These are phyloP conservation scores for Drosophila arizonae DNA, from an alignment of 1,140 invertebrate species.

Conservation along the genomic window DNA sequence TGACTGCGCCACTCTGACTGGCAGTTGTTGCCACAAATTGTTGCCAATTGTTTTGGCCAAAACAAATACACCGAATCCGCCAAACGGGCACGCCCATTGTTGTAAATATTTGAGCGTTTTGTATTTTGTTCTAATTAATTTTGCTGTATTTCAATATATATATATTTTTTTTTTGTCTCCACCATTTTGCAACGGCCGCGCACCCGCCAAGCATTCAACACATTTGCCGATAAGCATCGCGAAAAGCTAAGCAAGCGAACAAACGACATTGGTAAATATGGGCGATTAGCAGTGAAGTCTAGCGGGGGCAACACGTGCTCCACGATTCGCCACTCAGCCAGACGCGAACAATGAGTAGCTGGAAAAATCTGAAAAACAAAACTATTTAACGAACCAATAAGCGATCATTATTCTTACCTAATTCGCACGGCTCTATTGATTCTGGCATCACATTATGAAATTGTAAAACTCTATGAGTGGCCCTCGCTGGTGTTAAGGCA, in stretches of 20 bases:
- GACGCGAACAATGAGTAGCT: conserved; percentile 9
- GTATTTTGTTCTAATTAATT: conserved; percentile 79
- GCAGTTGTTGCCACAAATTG: conserved; percentile 67
- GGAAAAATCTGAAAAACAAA: no score
- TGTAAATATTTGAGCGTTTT: conserved; percentile 74
- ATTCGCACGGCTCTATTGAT: neutral
- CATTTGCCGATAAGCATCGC: conserved; percentile 74
- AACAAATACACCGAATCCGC: conserved; percentile 71
- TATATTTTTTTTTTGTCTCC: no score
- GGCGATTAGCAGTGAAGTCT: conserved; percentile 66
- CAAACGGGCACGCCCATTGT: conserved; percentile 70
- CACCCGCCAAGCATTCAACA: conserved; percentile 66
- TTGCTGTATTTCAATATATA: conserved; percentile 22
- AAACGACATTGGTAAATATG: conserved; percentile 78
- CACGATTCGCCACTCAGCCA: conserved; percentile 14
- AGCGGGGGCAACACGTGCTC: conserved; percentile 53
- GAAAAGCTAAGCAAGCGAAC: conserved; percentile 39
- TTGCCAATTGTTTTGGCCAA: conserved; percentile 71
- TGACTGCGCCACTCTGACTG: conserved; percentile 49
- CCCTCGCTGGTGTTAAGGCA: conserved; percentile 55
- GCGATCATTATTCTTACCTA: conserved; percentile 1
- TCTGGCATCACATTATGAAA: neutral
- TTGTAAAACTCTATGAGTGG: conserved; percentile 31
- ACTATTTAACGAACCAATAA: neutral
- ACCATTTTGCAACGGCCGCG: conserved; percentile 28